A percentile compares a stretch with the other conserved stretches of the same genome.
These are phyloP conservation scores for Ephialtes manifestator DNA, from an alignment of 2,888 invertebrate species.

Conservation along the genomic window DNA sequence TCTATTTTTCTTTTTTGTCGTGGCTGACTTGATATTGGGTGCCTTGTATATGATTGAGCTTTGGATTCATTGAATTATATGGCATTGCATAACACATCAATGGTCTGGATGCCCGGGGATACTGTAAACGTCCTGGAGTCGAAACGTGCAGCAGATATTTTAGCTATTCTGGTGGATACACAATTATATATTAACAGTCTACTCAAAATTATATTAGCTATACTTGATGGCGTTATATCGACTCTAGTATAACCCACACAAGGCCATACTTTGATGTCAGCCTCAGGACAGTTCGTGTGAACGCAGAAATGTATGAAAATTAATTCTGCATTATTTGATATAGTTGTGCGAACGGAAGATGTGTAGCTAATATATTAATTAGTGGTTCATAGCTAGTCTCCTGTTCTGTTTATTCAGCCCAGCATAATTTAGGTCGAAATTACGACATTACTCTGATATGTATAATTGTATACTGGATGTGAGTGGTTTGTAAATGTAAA, in stretches of 20 bases:
- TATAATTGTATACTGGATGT: background rate
- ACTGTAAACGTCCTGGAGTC: background rate
- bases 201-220: constrained; percentile 16
- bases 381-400: constrained; percentile 75
- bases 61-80: background rate
- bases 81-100: constrained; percentile 14
- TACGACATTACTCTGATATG: background rate
- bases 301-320: background rate
- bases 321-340: background rate
- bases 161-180: constrained; percentile 33
- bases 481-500: background rate
- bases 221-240: background rate
- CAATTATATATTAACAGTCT: constrained; percentile 5
- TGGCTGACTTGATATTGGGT: background rate
- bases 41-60: background rate
- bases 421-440: constrained; percentile 3
- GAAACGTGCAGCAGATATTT: constrained; percentile 12
- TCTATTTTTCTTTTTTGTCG: background rate
- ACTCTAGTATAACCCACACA: background rate
- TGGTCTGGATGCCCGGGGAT: background rate
- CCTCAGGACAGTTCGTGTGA: background rate
- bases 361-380: constrained; percentile 69
- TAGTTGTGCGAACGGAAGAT: background rate
- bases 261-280: background rate
- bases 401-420: constrained; percentile 23